Percentiles rank a stretch among this genome's conserved stretches.
Conservation (phyloP, 2,888 invertebrate species). For the Amaurobius ferox region DNA sequence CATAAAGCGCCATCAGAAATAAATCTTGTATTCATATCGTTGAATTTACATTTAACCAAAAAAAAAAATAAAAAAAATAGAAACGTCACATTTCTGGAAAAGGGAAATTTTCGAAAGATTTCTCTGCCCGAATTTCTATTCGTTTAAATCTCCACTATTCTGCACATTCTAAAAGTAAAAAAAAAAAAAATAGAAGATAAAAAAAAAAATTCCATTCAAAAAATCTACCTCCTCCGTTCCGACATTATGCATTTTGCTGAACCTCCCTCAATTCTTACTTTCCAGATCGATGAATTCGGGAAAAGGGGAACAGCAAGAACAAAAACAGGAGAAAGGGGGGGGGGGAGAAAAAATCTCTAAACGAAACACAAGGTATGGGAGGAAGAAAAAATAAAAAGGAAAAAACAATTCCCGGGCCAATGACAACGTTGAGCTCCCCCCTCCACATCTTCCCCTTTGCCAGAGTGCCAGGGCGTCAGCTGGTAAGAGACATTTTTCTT, state of each 20-base stretch:
- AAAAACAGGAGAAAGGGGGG: conserved; percentile 19
- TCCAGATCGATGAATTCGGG: conserved; percentile 58
- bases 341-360: conserved; percentile 36
- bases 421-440: conserved; percentile 62
- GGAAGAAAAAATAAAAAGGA: neutral
- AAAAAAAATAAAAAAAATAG: too few species aligned
- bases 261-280: conserved; percentile 23
- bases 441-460: neutral
- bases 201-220: conserved; percentile 21
- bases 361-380: conserved; percentile 56
- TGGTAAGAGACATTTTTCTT: conserved; percentile 71
- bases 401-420: conserved; percentile 67
- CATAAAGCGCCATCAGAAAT: too few species aligned
- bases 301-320: conserved; percentile 17
- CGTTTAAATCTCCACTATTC: neutral
- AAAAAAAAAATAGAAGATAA: neutral
- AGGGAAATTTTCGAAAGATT: neutral
- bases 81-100: neutral
- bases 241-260: conserved; percentile 67
- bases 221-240: conserved; percentile 24
- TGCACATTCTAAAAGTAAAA: neutral
- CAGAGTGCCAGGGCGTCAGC: conserved; percentile 56
- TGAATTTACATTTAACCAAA: too few species aligned
- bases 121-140: neutral
- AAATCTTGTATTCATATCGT: too few species aligned